Evolutionary conservation across 2,113 vertebrate genomes (phyloP).

Genomic region (Eolophus roseicapilla): DNA sequence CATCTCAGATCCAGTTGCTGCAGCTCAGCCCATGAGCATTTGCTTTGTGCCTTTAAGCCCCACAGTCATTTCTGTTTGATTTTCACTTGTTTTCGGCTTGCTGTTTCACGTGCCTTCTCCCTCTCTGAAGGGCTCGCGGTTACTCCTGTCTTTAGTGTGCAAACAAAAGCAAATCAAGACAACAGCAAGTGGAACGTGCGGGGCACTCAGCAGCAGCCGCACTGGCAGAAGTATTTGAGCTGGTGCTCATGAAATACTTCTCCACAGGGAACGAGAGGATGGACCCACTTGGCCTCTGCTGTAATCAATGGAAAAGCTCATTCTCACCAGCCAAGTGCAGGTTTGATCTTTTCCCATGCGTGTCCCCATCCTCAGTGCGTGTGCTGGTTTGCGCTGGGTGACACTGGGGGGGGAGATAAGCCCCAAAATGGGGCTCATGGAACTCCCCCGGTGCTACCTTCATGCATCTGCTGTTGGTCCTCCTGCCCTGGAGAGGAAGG

Average conservation of each 20-base stretch:
- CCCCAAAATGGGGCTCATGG: rapidly evolving
- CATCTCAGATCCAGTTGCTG: neutral
- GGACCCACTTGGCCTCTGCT: neutral
- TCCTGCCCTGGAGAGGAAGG: neutral
- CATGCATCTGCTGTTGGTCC: rapidly evolving
- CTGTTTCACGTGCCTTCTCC: neutral
- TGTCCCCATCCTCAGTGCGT: neutral
- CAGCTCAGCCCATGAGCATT: neutral
- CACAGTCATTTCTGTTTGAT: no score
- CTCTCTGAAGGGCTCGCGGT: neutral
- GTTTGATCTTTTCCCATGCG: rapidly evolving
- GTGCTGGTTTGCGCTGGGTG: neutral
- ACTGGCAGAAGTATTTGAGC: neutral
- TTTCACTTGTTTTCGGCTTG: neutral
- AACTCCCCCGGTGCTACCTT: neutral
- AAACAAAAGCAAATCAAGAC: neutral
- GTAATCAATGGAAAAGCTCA: neutral
- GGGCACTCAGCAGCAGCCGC: neutral
- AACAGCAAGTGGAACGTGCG: rapidly evolving
- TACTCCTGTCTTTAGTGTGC: neutral
- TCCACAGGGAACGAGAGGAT: neutral
- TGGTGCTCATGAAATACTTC: neutral
- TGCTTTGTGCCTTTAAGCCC: neutral
- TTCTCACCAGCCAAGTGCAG: neutral
- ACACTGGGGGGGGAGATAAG: neutral